phyloP scores from a whole-genome alignment of 2,888 invertebrate genomes.

The Ashinkailepas kermadecensis region DNA sequence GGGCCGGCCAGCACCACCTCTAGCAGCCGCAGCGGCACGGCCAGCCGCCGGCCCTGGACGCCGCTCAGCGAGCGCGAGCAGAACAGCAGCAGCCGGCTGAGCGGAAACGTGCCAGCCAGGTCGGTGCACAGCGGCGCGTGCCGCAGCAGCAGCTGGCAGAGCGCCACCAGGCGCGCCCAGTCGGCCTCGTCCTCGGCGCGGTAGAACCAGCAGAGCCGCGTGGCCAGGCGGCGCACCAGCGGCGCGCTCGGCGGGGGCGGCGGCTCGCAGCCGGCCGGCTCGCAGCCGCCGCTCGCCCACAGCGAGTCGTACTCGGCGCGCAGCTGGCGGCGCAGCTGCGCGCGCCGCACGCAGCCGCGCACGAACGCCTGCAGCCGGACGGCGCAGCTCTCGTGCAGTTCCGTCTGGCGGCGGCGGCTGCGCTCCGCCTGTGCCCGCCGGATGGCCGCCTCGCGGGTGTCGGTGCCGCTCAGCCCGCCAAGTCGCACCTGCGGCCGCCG shows the following conservation, averaged over 20 bases:
- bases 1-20: slow-evolving; percentile 52
- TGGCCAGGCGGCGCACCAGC: not conserved
- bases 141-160: slow-evolving; percentile 9
- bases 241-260: not conserved
- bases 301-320: slow-evolving; percentile 60
- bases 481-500: slow-evolving; percentile 80
- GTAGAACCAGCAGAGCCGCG: slow-evolving; percentile 13
- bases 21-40: slow-evolving; percentile 67
- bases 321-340: slow-evolving; percentile 57
- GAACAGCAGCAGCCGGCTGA: slow-evolving; percentile 28
- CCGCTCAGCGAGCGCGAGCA: slow-evolving; percentile 27
- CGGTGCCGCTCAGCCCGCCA: slow-evolving; percentile 71
- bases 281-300: not conserved
- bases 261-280: not conserved
- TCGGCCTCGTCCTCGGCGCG: not conserved
- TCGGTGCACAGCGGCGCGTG: slow-evolving; percentile 25
- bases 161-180: not conserved
- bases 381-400: not conserved
- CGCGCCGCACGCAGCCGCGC: slow-evolving; percentile 63
- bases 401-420: not conserved
- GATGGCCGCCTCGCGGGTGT: slow-evolving; percentile 62
- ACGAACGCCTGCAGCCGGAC: slow-evolving; percentile 59
- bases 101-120: not conserved
- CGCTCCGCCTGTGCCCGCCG: slow-evolving; percentile 77
- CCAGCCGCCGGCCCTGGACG: slow-evolving; percentile 47